phyloP scores from a whole-genome alignment of 2,797 vertebrate species.

The Hemitrygon akajei region DNA sequence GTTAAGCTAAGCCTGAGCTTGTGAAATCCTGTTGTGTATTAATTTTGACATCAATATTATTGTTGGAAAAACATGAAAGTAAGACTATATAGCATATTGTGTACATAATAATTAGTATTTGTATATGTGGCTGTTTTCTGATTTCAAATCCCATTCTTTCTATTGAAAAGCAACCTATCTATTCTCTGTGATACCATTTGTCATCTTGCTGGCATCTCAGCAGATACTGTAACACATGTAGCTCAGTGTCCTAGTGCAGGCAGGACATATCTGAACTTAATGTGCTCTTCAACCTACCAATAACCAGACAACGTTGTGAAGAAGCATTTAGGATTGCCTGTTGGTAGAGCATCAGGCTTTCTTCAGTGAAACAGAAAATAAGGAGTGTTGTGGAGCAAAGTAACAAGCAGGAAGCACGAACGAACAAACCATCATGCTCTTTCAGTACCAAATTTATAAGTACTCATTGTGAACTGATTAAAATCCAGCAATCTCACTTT shows the following conservation, averaged over 20 bases:
- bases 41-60: background rate
- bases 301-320: background rate
- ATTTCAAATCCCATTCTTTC: background rate
- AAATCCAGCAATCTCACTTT: background rate
- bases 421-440: background rate
- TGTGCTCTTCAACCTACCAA: background rate
- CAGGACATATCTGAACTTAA: background rate
- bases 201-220: background rate
- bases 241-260: background rate
- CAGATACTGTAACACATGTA: background rate
- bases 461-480: background rate
- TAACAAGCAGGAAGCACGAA: background rate
- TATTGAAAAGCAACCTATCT: constrained; percentile 4
- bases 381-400: background rate
- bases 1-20: background rate
- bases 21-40: background rate
- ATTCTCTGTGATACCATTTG: background rate
- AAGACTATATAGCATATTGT: background rate
- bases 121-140: constrained; percentile 16
- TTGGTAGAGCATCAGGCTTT: background rate
- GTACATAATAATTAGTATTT: constrained; percentile 13
- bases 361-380: background rate
- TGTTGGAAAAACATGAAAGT: background rate
- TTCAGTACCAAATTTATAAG: background rate
- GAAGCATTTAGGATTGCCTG: background rate